phyloP scores from a whole-genome alignment of 2,888 invertebrate genomes.

The Syrphus vitripennis region DNA sequence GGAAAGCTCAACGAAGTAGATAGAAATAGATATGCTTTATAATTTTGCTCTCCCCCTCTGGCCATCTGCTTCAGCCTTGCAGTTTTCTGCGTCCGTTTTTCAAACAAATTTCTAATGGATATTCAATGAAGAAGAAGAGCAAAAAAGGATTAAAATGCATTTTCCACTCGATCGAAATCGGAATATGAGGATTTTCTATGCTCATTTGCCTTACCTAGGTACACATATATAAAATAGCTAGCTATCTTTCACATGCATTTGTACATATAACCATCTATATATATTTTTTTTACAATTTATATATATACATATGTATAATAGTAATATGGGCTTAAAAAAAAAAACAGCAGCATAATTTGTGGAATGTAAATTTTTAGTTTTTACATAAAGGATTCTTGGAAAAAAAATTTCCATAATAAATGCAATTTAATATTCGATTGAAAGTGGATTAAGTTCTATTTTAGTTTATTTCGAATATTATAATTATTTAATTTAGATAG shows the following conservation, averaged over 20 bases:
- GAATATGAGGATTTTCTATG: constrained; percentile 19
- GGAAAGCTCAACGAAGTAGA: not conserved
- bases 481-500: not conserved
- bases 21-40: constrained; percentile 29
- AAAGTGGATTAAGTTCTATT: not conserved
- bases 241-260: no score
- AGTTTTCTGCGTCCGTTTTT: constrained; percentile 9
- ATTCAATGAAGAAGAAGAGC: constrained; percentile 55
- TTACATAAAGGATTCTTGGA: constrained; percentile 14
- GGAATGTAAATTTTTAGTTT: constrained; percentile 30
- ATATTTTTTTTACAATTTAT: not conserved
- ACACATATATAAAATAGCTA: not conserved
- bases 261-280: not conserved
- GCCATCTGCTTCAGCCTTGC: constrained; percentile 20
- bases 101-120: constrained; percentile 53
- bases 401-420: constrained; percentile 51
- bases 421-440: constrained; percentile 50
- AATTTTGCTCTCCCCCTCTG: constrained; percentile 23
- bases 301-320: not conserved
- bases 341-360: not conserved
- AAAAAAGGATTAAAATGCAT: constrained; percentile 68
- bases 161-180: constrained; percentile 54
- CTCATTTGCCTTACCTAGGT: constrained; percentile 31
- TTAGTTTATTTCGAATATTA: not conserved
- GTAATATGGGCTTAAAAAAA: not conserved